Conservation (phyloP, 2,113 vertebrate genomes). For the Pontoporia blainvillei region DNA sequence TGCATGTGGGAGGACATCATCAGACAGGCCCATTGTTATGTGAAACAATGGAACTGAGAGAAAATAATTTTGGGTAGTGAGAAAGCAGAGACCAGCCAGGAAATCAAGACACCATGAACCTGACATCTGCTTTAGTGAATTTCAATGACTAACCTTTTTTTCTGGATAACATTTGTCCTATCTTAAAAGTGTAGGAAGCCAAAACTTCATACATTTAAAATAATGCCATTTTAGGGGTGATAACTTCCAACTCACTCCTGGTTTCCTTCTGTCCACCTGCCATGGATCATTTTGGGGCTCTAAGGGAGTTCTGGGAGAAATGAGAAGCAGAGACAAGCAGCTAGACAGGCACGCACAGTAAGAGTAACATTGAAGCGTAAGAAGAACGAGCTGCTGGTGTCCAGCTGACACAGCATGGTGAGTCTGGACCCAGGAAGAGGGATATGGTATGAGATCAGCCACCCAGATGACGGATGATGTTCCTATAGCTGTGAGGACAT, state of each 20-base stretch:
- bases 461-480: not conserved
- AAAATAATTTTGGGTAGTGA: not conserved
- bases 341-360: not conserved
- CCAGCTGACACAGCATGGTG: not conserved
- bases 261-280: not conserved
- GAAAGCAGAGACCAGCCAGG: not conserved
- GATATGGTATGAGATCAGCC: slow-evolving; percentile 33
- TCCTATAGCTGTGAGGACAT: slow-evolving; percentile 37
- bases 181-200: not conserved
- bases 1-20: not conserved
- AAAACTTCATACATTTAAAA: not conserved
- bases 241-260: not conserved
- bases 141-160: not conserved
- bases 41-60: slow-evolving; percentile 21
- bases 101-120: not conserved
- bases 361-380: not conserved
- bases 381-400: slow-evolving; percentile 8
- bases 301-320: not conserved
- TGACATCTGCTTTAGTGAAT: slow-evolving; percentile 21
- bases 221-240: not conserved
- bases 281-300: not conserved
- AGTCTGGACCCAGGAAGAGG: slow-evolving; percentile 11
- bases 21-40: slow-evolving; percentile 17
- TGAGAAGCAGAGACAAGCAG: not conserved
- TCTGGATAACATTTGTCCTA: not conserved